Percentiles rank a stretch among this genome's conserved stretches.
phyloP scores from a whole-genome alignment of 2,113 vertebrate genomes.

The Alexandromys fortis region DNA sequence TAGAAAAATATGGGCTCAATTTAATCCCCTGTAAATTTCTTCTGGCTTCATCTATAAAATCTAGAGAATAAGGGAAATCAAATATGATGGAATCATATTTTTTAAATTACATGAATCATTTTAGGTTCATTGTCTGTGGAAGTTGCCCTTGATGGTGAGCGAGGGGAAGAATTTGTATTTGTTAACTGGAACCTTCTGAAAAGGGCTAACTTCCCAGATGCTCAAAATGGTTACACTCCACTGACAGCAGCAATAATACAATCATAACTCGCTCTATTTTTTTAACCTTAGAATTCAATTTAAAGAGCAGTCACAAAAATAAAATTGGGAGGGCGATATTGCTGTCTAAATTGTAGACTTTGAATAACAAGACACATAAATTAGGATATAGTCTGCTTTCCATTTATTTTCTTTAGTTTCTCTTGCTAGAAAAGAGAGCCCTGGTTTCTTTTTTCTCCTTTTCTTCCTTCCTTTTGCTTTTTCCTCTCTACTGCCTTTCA shows the following conservation, averaged over 20 bases:
- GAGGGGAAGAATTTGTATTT: slow-evolving; percentile 47
- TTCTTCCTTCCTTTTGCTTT: slow-evolving; percentile 59
- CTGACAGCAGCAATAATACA: not conserved
- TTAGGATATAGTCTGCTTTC: slow-evolving; percentile 54
- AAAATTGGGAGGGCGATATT: slow-evolving; percentile 32
- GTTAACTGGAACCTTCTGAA: slow-evolving; percentile 36
- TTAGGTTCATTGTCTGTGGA: slow-evolving; percentile 43
- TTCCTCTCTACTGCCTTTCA: slow-evolving; percentile 51
- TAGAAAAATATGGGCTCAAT: slow-evolving; percentile 60
- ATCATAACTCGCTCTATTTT: not conserved
- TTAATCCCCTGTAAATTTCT: slow-evolving; percentile 63
- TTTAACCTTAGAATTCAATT: not conserved
- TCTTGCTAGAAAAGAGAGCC: slow-evolving; percentile 50
- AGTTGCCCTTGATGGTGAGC: not conserved
- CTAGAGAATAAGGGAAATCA: slow-evolving; percentile 1
- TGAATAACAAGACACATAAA: slow-evolving; percentile 20
- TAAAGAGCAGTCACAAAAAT: not conserved
- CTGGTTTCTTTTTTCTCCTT: not conserved
- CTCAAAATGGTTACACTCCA: not conserved
- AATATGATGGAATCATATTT: slow-evolving; percentile 27
- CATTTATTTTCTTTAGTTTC: not conserved
- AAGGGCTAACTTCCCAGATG: not conserved
- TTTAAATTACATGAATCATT: slow-evolving; percentile 56
- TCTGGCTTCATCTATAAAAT: slow-evolving; percentile 52
- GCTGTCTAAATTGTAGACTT: slow-evolving; percentile 43